Conservation (phyloP, 2,888 invertebrate genomes). For the Drosophila prostipennis region DNA sequence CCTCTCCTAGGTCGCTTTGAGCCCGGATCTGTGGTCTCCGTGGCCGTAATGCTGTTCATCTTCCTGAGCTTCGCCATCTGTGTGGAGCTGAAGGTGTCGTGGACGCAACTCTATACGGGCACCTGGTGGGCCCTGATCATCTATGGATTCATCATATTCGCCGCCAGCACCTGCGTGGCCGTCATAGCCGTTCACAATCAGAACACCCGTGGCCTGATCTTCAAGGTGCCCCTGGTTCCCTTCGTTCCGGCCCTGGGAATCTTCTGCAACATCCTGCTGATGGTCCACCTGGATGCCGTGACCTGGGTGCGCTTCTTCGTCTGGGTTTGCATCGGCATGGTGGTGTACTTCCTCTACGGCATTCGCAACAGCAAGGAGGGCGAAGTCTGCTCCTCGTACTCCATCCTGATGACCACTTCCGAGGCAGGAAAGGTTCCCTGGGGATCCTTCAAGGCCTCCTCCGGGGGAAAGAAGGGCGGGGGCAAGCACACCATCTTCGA, state of each 20-base stretch:
- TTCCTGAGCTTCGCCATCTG: constrained; percentile 89
- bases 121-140: constrained; percentile 89
- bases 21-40: constrained; percentile 90
- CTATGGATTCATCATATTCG: constrained; percentile 87
- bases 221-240: constrained; percentile 93
- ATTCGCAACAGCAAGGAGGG: constrained; percentile 94
- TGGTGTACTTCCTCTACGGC: constrained; percentile 93
- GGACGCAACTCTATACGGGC: constrained; percentile 85
- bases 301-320: constrained; percentile 94
- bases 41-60: constrained; percentile 89
- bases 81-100: constrained; percentile 87
- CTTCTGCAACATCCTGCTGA: constrained; percentile 91
- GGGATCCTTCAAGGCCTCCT: constrained; percentile 85
- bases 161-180: constrained; percentile 88
- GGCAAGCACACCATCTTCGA: constrained; percentile 78
- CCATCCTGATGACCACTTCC: constrained; percentile 88
- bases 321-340: constrained; percentile 93
- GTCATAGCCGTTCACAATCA: constrained; percentile 92
- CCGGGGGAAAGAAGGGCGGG: constrained; percentile 27
- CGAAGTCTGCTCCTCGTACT: constrained; percentile 86
- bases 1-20: constrained; percentile 90
- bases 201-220: constrained; percentile 88
- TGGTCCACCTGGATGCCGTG: constrained; percentile 91
- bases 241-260: constrained; percentile 91
- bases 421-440: constrained; percentile 87